Conservation (phyloP, 2,888 invertebrate species). For the Hipparchia sbordonii region DNA sequence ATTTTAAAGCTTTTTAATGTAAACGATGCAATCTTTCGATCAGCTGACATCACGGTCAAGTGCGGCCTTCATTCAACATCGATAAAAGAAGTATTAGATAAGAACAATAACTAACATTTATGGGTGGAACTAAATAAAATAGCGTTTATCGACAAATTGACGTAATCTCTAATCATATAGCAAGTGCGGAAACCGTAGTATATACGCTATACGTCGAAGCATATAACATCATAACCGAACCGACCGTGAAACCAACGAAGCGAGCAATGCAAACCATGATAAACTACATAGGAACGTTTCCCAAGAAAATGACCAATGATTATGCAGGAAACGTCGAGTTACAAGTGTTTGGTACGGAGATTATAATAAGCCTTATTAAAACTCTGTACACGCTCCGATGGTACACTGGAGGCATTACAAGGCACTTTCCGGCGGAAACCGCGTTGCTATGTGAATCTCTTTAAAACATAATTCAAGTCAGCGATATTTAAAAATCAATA, state of each 20-base stretch:
- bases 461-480: constrained; percentile 37
- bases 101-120: constrained; percentile 19
- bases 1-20: background rate
- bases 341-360: constrained; percentile 48
- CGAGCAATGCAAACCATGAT: constrained; percentile 54
- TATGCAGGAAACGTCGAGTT: constrained; percentile 60
- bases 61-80: background rate
- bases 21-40: background rate
- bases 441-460: constrained; percentile 55
- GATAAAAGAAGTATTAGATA: background rate
- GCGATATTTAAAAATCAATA: background rate
- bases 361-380: constrained; percentile 65
- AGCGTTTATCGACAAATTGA: constrained; percentile 34
- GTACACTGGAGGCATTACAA: constrained; percentile 60
- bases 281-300: constrained; percentile 53
- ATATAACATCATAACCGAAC: constrained; percentile 39
- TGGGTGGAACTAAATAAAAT: constrained; percentile 27
- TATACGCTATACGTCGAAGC: constrained; percentile 19
- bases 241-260: constrained; percentile 52
- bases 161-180: constrained; percentile 30
- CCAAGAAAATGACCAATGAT: constrained; percentile 52
- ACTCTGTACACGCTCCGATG: constrained; percentile 65
- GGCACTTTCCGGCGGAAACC: constrained; percentile 70
- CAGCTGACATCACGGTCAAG: background rate
- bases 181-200: constrained; percentile 28